Conservation (phyloP, 2,888 invertebrate species). For the Hypercompe scribonia region DNA sequence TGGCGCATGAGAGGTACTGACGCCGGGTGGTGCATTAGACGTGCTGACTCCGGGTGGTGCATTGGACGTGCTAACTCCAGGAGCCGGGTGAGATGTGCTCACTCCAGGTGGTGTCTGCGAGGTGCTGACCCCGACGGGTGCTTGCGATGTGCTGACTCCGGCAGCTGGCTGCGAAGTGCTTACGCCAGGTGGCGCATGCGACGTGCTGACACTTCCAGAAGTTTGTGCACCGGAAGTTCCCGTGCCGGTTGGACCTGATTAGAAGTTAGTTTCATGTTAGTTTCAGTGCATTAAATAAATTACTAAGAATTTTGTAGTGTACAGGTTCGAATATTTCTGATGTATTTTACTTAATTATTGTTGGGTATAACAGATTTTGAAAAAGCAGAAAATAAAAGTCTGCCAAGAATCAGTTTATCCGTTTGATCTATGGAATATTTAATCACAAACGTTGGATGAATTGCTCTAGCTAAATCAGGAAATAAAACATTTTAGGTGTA, state of each 20-base stretch:
- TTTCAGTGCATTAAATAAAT: not conserved
- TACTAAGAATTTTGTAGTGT: not conserved
- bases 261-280: not conserved
- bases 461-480: too few species aligned
- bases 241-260: constrained; percentile 51
- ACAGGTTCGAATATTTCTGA: too few species aligned
- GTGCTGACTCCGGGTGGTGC: constrained; percentile 55
- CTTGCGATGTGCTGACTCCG: constrained; percentile 64
- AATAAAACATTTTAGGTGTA: too few species aligned
- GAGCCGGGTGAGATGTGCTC: constrained; percentile 59
- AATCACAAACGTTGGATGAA: too few species aligned
- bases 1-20: constrained; percentile 72
- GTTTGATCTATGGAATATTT: too few species aligned
- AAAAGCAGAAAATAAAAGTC: too few species aligned
- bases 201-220: constrained; percentile 63
- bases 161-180: constrained; percentile 57
- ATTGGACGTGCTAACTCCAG: constrained; percentile 64
- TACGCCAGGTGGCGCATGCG: constrained; percentile 54
- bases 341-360: too few species aligned
- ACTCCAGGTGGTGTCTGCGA: constrained; percentile 60
- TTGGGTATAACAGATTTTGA: too few species aligned
- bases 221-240: constrained; percentile 63
- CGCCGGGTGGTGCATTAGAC: constrained; percentile 60
- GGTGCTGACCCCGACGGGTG: constrained; percentile 54
- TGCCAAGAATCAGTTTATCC: too few species aligned